A percentile compares a stretch with the other conserved stretches of the same genome.
These are phyloP conservation scores for Helicoverpa armigera DNA, from an alignment of 1,140 invertebrate species.

Conservation along the genomic window DNA sequence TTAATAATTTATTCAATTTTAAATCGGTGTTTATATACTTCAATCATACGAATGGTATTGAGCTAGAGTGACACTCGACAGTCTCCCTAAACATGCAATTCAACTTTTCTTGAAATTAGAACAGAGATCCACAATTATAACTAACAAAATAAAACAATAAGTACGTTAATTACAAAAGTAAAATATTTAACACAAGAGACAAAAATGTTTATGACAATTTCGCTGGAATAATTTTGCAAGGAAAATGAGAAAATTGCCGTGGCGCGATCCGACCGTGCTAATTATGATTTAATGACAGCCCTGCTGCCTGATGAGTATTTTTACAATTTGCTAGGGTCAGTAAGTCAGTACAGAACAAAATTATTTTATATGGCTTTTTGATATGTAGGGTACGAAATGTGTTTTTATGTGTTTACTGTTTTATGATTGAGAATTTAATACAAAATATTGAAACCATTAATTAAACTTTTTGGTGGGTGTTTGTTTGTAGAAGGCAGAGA, in stretches of 20 bases:
- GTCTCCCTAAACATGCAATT: too few species aligned
- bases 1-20: too few species aligned
- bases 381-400: background rate
- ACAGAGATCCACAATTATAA: background rate
- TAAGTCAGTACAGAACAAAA: background rate
- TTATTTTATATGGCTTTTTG: background rate
- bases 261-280: conserved; percentile 50
- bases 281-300: conserved; percentile 61
- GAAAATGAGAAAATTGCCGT: conserved; percentile 50
- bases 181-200: conserved; percentile 40
- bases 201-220: conserved; percentile 50
- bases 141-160: conserved; percentile 25
- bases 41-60: too few species aligned
- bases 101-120: background rate
- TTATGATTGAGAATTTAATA: too few species aligned
- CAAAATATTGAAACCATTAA: too few species aligned
- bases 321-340: conserved; percentile 30
- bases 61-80: too few species aligned
- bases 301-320: conserved; percentile 38
- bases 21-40: too few species aligned
- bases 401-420: too few species aligned
- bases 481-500: too few species aligned
- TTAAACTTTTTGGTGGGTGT: too few species aligned
- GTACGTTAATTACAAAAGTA: conserved; percentile 33
- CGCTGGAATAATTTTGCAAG: conserved; percentile 47